Evolutionary conservation across 1,140 invertebrate species (phyloP), one percentile per base, ranked within the genome.

Genomic region (Notospermus geniculatus): DNA sequence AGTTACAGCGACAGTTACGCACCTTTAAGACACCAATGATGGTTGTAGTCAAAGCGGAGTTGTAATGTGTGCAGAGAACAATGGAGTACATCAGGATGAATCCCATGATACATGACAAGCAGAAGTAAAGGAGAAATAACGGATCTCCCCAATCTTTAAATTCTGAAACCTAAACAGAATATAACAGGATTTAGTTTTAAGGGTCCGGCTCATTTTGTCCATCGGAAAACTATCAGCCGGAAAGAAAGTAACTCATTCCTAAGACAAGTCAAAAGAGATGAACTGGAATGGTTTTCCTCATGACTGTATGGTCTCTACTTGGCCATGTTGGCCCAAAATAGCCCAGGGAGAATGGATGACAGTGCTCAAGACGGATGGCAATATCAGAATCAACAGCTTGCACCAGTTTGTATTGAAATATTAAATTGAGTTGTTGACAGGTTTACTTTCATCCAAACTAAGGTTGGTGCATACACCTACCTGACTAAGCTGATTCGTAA

Each of bases 41-140:
- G 9, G 95, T 98, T 22, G 97, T 99, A 0, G 97, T 99, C 39
- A 99, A 83, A 19, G 97, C 95, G 58, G 95, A 98, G 83, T 99
- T 99, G 77, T 93, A 88, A 69, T 91, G 86, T 0, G 95, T 99
- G 82, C 97, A 99, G 36, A 98, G 81, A 69, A 99, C 90, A 15
- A 95, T 91, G 75, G 93, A 93, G 76, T 97, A 98, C 45, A 91
- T 93, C 15, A 99, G 82, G 23, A 98, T 83, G 80, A 98, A 98
- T 0, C 97, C 97, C 92, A 99, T 97, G 1, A 96, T 80, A 82
- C 95, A 98, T 0, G 95, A 97, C 59, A 94, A 75, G 0, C 89
- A 60, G 79, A 99, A 98, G 73, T 93, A 90, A 2, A 88, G 54
- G 25, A 93, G 67, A 76, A 99, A 98, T 53, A 89, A 72, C 0